Conservation (phyloP, 1,140 invertebrate genomes). For the Dermatophagoides farinae region DNA sequence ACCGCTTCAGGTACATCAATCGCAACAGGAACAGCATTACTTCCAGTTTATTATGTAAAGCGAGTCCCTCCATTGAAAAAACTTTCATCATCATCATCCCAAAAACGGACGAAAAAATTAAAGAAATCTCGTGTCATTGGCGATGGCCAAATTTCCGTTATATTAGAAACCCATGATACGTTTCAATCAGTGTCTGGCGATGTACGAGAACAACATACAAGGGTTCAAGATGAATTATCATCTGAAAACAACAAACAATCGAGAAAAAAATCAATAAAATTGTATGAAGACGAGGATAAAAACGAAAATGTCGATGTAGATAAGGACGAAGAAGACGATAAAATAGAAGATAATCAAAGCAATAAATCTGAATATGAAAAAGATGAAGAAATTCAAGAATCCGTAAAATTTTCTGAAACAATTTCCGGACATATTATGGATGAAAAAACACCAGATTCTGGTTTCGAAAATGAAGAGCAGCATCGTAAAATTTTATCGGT, state of each 20-base stretch:
- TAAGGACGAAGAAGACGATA: neutral
- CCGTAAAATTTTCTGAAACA: neutral
- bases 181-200: neutral
- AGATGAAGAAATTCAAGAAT: neutral
- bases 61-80: constrained; percentile 11
- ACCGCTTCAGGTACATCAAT: neutral
- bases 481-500: too few species aligned
- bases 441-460: neutral
- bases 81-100: too few species aligned
- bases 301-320: neutral
- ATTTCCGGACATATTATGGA: too few species aligned
- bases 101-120: neutral
- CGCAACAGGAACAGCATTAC: neutral
- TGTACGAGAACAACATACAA: neutral
- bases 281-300: neutral
- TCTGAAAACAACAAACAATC: neutral
- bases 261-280: neutral
- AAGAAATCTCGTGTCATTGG: too few species aligned
- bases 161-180: neutral
- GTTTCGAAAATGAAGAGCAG: neutral
- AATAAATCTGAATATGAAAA: neutral
- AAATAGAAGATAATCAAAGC: neutral
- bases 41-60: constrained; percentile 8
- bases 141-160: neutral
- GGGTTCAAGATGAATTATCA: neutral